Evolutionary conservation across 2,797 vertebrate species (phyloP).

Genomic region (Siniperca scherzeri): DNA sequence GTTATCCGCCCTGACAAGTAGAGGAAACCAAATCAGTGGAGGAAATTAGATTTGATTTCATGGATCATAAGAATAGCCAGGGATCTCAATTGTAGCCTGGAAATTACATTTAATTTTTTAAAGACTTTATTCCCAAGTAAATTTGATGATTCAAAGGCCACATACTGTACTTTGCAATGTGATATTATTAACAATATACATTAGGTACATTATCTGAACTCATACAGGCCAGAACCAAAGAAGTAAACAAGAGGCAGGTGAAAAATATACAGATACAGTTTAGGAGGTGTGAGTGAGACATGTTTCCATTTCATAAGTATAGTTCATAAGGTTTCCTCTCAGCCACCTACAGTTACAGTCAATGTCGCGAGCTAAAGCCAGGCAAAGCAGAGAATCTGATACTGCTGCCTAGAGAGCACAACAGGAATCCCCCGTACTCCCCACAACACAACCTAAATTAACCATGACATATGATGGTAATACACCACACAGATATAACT

Average conservation of each 20-base stretch:
- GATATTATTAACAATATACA: neutral
- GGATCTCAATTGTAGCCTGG: neutral
- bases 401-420: neutral
- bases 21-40: neutral
- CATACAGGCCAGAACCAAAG: neutral
- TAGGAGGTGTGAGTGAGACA: neutral
- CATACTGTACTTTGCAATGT: neutral
- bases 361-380: neutral
- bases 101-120: neutral
- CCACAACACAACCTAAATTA: constrained; percentile 10
- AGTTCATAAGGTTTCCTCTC: neutral
- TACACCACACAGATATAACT: neutral
- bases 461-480: neutral
- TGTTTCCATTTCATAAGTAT: neutral
- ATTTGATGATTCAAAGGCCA: neutral
- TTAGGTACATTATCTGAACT: neutral
- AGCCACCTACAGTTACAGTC: neutral
- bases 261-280: neutral
- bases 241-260: neutral
- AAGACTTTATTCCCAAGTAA: neutral
- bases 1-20: constrained; percentile 90
- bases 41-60: neutral
- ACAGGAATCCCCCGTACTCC: constrained; percentile 58
- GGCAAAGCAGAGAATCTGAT: constrained; percentile 33
- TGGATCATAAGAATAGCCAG: neutral